Evolutionary conservation across 2,113 vertebrate genomes (phyloP).

Genomic region (Tachuris rubrigastra): DNA sequence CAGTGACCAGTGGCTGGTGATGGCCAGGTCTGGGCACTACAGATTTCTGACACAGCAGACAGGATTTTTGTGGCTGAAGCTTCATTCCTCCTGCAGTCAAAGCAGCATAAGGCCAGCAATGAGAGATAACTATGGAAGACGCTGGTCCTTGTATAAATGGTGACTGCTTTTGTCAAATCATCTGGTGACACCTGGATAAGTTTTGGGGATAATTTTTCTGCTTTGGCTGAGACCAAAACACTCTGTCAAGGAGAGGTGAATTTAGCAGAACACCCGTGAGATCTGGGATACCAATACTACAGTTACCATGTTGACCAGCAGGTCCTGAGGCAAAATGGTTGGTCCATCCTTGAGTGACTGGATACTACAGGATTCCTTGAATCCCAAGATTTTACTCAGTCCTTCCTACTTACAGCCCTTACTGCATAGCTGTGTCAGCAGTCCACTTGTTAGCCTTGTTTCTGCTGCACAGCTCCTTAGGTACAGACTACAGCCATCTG

Average conservation of each 20-base stretch:
- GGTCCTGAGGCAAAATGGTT: neutral
- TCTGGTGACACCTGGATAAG: neutral
- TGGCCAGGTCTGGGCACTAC: neutral
- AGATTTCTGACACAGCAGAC: neutral
- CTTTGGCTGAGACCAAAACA: neutral
- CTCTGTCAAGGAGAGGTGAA: neutral
- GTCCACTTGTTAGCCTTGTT: neutral
- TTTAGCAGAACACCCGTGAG: neutral
- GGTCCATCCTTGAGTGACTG: neutral
- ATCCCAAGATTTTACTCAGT: neutral
- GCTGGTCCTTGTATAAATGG: neutral
- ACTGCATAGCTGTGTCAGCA: neutral
- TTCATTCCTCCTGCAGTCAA: neutral
- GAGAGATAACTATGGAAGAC: rapidly evolving
- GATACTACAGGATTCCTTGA: neutral
- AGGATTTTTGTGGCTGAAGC: neutral
- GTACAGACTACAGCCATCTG: neutral
- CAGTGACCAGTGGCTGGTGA: neutral
- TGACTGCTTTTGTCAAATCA: neutral
- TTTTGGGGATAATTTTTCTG: neutral
- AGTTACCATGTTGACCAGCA: neutral
- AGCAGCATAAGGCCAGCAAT: rapidly evolving
- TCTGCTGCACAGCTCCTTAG: neutral
- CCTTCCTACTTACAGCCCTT: neutral
- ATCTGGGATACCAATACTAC: neutral